Evolutionary conservation across 2,797 vertebrate genomes (phyloP).

Genomic region (Erithacus rubecula): DNA sequence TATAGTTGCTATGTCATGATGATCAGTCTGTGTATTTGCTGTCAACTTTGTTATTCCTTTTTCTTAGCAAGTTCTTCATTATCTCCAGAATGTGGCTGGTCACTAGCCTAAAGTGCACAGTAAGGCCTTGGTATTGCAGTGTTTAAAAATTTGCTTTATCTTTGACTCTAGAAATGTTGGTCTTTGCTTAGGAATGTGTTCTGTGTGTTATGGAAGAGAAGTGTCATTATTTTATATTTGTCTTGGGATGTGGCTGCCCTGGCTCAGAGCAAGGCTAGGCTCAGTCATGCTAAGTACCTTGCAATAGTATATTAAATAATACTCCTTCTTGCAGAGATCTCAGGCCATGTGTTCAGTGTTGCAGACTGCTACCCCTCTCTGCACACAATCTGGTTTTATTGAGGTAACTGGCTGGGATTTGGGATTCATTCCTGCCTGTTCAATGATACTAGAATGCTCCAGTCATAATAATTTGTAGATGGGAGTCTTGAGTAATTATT

Average conservation of each 20-base stretch:
- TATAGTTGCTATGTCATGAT: not conserved
- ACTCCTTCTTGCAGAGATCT: not conserved
- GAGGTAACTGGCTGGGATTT: not conserved
- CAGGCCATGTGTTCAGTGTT: not conserved
- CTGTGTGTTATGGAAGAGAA: not conserved
- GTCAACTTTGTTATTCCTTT: not conserved
- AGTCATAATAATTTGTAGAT: not conserved
- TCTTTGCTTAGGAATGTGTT: not conserved
- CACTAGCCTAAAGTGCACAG: not conserved
- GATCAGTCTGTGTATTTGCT: not conserved
- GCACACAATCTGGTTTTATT: not conserved
- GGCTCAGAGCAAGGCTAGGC: not conserved
- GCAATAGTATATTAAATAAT: not conserved
- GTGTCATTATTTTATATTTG: not conserved
- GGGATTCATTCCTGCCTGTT: not conserved
- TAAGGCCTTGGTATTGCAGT: not conserved
- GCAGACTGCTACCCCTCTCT: not conserved
- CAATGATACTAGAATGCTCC: not conserved
- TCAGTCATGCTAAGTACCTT: not conserved
- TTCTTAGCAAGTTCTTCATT: not conserved
- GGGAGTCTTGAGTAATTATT: constrained; percentile 14
- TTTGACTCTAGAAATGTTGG: not conserved
- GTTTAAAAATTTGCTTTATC: not conserved
- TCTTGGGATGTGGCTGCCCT: not conserved
- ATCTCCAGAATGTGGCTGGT: not conserved